These are phyloP conservation scores for Bombus confusus DNA, from an alignment of 1,140 invertebrate genomes.

Conservation along the genomic window DNA sequence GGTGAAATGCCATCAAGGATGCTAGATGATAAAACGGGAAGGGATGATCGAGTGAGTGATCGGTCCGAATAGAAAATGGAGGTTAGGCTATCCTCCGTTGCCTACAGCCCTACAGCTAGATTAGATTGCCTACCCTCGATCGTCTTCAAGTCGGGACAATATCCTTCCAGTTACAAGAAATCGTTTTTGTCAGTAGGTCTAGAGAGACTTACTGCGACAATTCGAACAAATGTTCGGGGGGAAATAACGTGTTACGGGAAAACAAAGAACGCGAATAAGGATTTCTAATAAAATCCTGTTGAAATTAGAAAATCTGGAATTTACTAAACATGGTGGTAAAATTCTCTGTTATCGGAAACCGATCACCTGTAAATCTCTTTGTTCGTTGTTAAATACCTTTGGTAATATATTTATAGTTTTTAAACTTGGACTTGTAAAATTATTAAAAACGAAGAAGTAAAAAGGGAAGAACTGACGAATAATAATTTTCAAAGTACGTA, in stretches of 20 bases:
- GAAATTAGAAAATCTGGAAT: not conserved
- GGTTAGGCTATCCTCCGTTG: conserved; percentile 60
- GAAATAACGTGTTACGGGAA: not conserved
- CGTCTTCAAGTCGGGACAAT: conserved; percentile 49
- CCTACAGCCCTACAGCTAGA: conserved; percentile 70
- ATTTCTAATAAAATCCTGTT: not conserved
- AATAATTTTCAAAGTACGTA: no score
- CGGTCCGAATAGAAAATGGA: conserved; percentile 65
- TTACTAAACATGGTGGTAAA: no score
- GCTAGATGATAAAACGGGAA: conserved; percentile 61
- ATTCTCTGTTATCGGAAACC: no score
- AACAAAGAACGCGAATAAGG: not conserved
- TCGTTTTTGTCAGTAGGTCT: conserved; percentile 35
- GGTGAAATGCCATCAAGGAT: conserved; percentile 42
- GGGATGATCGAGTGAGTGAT: conserved; percentile 75
- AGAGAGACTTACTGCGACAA: conserved; percentile 15
- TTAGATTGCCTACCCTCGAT: conserved; percentile 76
- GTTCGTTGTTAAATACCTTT: no score
- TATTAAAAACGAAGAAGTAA: no score
- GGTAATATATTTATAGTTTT: no score
- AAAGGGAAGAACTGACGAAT: no score
- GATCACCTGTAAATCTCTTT: no score
- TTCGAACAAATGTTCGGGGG: not conserved
- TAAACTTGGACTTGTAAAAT: no score
- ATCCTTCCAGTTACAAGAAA: conserved; percentile 54